phyloP scores from a whole-genome alignment of 1,140 invertebrate species.

The Carposina sasakii region DNA sequence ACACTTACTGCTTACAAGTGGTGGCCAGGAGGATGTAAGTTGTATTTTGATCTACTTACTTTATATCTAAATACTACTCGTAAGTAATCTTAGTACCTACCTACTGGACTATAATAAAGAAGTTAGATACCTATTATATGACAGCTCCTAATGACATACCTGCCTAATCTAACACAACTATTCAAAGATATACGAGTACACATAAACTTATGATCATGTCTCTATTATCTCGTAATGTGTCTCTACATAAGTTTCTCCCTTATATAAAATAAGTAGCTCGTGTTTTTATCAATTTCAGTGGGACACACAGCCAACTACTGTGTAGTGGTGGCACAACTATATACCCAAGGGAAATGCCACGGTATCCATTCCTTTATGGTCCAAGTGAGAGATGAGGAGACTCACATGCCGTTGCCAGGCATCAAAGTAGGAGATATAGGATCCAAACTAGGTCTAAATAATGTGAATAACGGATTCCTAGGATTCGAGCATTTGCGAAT shows the following conservation, averaged over 20 bases:
- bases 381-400: conserved; percentile 89
- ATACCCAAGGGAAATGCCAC: conserved; percentile 85
- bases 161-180: no score
- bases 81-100: no score
- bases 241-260: background rate
- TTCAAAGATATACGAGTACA: no score
- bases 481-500: conserved; percentile 89
- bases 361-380: conserved; percentile 95
- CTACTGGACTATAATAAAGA: no score
- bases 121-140: no score
- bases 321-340: conserved; percentile 90
- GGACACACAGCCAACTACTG: conserved; percentile 95
- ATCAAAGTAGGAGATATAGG: conserved; percentile 96
- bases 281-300: conserved; percentile 75
- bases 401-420: conserved; percentile 88
- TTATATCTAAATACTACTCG: no score
- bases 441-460: conserved; percentile 91
- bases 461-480: conserved; percentile 92
- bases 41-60: conserved; percentile 16
- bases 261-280: background rate
- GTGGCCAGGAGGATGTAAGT: conserved; percentile 94
- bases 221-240: no score
- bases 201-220: no score
- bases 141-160: no score
- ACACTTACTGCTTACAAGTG: conserved; percentile 93